Evolutionary conservation across 1,140 invertebrate species (phyloP), one percentile per base, ranked within the genome.

Genomic region (Colletes latitarsis): DNA sequence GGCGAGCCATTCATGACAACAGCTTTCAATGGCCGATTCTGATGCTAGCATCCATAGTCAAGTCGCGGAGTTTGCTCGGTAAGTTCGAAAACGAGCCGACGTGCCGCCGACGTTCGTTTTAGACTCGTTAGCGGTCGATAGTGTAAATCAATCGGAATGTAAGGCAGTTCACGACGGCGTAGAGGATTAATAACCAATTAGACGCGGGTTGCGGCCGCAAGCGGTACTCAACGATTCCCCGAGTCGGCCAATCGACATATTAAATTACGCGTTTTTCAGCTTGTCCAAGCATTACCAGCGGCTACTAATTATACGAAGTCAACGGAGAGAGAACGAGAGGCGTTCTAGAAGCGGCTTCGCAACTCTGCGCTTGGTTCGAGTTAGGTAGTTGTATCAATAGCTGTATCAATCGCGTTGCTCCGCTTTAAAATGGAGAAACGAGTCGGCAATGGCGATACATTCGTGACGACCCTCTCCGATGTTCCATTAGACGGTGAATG

Each of bases 401-500:
- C 57, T 52, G 72, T 52, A 41, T 63, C 55, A 52, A 52, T 53
- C 67, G 46, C 15, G 15, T 52, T 52, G 62, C 60, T 62, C 53
- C 39, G 57, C 19, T 49, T 39, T 19, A 49, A 81, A 75, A 64
- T 19, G 62, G 30, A n/a, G 30, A 15, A 70, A 60, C 60, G 21
- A 43, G 46, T 39, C 12, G 9, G 46, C 19, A 67, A 53, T 52
- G 73, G 53, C 10, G 17, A 67, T 67, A 69, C 4, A 6, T 53
- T 15, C 43, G 15, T 41, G n/a, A 55, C 19, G 39, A 5, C 17
- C 4, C 10, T 70, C 15, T 41, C 41, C 19, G 39, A 57, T 19
- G 60, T 84, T 83, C 84, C 84, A 85, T 81, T 85, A 72, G 62
- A 43, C 49, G 60, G 43, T 71, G 71, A 77, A 68, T 67, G 67